Conservation (phyloP, 2,797 vertebrate genomes). For the Okamejei kenojei region DNA sequence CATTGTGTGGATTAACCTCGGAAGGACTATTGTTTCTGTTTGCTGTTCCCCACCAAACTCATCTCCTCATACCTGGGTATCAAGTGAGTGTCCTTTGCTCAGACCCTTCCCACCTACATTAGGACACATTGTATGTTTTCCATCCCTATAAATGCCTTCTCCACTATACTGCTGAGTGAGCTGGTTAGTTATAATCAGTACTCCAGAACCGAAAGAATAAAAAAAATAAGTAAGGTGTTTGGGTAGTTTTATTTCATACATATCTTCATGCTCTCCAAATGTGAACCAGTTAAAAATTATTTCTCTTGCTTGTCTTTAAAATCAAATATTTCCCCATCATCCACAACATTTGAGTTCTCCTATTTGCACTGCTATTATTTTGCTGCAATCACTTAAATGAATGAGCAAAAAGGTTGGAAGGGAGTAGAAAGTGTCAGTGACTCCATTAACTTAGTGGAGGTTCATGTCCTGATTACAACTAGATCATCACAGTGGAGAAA, state of each 20-base stretch:
- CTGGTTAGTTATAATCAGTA: not conserved
- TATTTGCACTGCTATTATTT: not conserved
- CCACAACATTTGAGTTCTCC: not conserved
- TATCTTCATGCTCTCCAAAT: no score
- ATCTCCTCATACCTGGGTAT: no score
- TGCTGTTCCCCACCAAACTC: no score
- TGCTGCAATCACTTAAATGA: not conserved
- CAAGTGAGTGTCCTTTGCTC: no score
- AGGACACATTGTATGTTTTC: no score
- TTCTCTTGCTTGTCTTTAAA: not conserved
- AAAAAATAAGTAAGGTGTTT: not conserved
- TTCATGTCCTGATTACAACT: not conserved
- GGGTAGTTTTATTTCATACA: not conserved
- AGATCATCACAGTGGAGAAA: not conserved
- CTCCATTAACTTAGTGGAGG: not conserved
- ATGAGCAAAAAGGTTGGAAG: not conserved
- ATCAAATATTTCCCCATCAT: not conserved
- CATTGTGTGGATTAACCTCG: no score
- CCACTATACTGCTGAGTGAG: not conserved
- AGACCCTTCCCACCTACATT: no score
- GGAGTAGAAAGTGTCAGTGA: not conserved
- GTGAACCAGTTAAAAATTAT: not conserved
- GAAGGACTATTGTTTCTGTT: no score
- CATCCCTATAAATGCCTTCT: no score
- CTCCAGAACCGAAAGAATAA: not conserved